Base-by-base conservation (phyloP, 1,140 invertebrate genomes). In the Mamestra configurata region DNA sequence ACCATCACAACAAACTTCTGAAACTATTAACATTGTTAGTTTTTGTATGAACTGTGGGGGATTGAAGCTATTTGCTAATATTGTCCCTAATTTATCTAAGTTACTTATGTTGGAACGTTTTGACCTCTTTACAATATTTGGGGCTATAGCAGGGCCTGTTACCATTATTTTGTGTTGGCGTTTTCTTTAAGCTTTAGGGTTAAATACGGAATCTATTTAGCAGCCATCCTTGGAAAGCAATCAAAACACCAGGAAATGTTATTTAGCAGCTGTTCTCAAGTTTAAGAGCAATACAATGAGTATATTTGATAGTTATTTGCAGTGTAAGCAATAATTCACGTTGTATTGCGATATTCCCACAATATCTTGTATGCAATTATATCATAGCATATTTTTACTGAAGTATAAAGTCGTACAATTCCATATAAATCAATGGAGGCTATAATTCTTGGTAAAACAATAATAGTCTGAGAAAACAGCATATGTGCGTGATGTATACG, bases 61-160 rank as follows among this genome's bases (percentile, higher is more conserved):
- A 8, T 66, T 66, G 61, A 66, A 66, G 61, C 61, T 66, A 66
- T 22, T 20, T 66, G 61, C 61, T 35, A 66, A 66, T 66, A 18
- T 59, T 27, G 31, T 49, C 35, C 61, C 18, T 40, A 43, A 13
- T 43, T 11, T 40, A 37, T 20, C 31, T 22, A 20, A 3, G 10
- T 27, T 8, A 24, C 10, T 57, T 66, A 13, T 13, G 10, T 40
- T 5, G 11, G n/a, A 15, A 66, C 18, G 20, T 66, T 43, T 66
- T 40, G 35, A 66, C n/a, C 35, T 20, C 61, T 66, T 66, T 40
- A 66, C 35, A 64, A 59, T 61, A 35, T 18, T 18, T 37, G 2
- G 8, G 0, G 1, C 2, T n/a, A 24, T 10, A 27, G 6, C 7
- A n/a, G n/a, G 27, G 5, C 5, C 27, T 5, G 5, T 31, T 31